Evolutionary conservation across 2,888 invertebrate genomes (phyloP).

Genomic region (Aethes cnicana): DNA sequence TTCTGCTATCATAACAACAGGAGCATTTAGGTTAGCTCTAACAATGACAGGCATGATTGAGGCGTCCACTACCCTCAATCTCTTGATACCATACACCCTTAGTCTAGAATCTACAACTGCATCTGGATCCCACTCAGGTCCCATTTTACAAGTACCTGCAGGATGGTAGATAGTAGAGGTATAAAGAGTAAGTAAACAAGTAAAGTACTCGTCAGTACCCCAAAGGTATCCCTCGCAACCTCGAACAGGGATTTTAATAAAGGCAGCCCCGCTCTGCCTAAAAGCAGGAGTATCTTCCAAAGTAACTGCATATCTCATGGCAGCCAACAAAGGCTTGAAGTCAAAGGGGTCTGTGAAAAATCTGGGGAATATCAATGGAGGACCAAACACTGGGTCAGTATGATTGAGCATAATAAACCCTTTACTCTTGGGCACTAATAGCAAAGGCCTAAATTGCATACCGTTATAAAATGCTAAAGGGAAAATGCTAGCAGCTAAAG

Average conservation of each 20-base stretch:
- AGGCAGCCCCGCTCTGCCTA: constrained; percentile 77
- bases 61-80: constrained; percentile 85
- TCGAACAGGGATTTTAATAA: constrained; percentile 81
- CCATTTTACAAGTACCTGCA: constrained; percentile 88
- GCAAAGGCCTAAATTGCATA: constrained; percentile 82
- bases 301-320: constrained; percentile 81
- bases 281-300: constrained; percentile 84
- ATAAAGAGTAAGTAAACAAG: constrained; percentile 84
- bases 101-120: constrained; percentile 86
- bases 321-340: constrained; percentile 82
- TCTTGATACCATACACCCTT: constrained; percentile 83
- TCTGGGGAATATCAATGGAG: constrained; percentile 88
- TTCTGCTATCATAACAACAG: constrained; percentile 93
- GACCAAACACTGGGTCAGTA: constrained; percentile 87
- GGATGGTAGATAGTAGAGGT: constrained; percentile 88
- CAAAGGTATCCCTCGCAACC: constrained; percentile 81
- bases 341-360: constrained; percentile 86
- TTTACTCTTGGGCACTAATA: constrained; percentile 84
- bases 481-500: constrained; percentile 66
- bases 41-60: constrained; percentile 85
- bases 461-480: constrained; percentile 85
- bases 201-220: constrained; percentile 86
- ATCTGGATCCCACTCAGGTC: constrained; percentile 81
- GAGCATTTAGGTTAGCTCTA: constrained; percentile 91
- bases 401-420: constrained; percentile 84